Base-by-base conservation (phyloP, 2,113 vertebrate species). In the Phrynosoma platyrhinos region DNA sequence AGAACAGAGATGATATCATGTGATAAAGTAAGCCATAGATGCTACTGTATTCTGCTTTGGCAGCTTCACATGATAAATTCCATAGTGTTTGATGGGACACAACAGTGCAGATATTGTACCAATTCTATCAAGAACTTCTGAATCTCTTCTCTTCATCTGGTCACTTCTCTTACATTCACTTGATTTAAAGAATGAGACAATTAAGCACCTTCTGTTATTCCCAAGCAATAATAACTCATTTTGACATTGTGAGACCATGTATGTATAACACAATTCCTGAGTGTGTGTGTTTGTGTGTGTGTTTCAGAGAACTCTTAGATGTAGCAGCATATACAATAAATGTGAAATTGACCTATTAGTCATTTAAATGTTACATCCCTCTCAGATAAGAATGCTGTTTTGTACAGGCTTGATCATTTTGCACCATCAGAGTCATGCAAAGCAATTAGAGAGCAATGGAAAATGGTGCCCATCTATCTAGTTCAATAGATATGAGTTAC, bases 271-370 rank as follows among this genome's bases (percentile, higher is more conserved):
- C 52, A 36, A 42, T 36, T 55, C 27, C 62, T 42, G 47, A n/a
- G 18, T 40, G 66, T 32, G 80, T 25, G 42, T 4, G 9, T 16
- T 1, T 16, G 58, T 18, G 18, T 13, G 18, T 13, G 58, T 62
- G 23, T 68, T 20, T 58, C 16, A 81, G 52, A 62, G 36, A 87
- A 16, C 42, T 42, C 21, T 83, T 53, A 53, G 5, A 83, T 9
- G 62, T 21, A 82, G 40, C 14, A 77, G 52, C 27, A 32, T 52
- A 68, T 36, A 47, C 36, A 52, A 68, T 88, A 77, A 66, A 83
- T 77, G 32, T 68, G 42, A 58, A 68, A 30, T 83, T 53, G 87
- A 77, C 74, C 87, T 78, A 40, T 77, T 82, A 69, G 81, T 83
- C 71, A 77, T 68, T 80, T 53, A 77, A 88, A 55, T 53, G n/a